These are phyloP conservation scores for Micrasema longulum DNA, from an alignment of 1,140 invertebrate genomes.

Conservation along the genomic window DNA sequence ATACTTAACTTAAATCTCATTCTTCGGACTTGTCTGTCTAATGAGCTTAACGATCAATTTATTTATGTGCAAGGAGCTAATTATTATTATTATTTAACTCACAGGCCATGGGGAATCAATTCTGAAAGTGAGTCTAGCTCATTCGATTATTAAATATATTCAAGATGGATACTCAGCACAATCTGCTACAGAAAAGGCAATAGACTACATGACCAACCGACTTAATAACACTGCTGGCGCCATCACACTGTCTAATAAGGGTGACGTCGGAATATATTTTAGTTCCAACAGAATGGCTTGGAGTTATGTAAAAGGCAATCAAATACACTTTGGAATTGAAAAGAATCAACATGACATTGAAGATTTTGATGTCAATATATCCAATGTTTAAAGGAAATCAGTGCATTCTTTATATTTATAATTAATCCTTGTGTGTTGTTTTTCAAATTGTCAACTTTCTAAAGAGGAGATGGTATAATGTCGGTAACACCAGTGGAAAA, in stretches of 20 bases:
- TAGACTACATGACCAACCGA: constrained; percentile 70
- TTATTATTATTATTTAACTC: too few species aligned
- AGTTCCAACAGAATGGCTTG: constrained; percentile 77
- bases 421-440: not conserved
- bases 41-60: too few species aligned
- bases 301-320: constrained; percentile 71
- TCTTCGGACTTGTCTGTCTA: too few species aligned
- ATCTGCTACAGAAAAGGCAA: constrained; percentile 67
- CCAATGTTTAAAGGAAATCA: not conserved
- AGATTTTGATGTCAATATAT: constrained; percentile 30
- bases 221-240: constrained; percentile 75
- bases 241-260: constrained; percentile 72
- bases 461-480: too few species aligned
- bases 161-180: constrained; percentile 64
- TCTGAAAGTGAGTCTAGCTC: constrained; percentile 74
- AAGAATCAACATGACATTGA: constrained; percentile 35
- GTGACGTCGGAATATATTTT: constrained; percentile 74
- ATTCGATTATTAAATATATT: constrained; percentile 71
- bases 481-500: too few species aligned
- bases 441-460: not conserved
- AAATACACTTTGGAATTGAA: constrained; percentile 69
- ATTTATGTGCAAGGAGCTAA: too few species aligned
- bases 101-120: constrained; percentile 80
- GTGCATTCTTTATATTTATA: not conserved
- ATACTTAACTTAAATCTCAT: too few species aligned